Evolutionary conservation across 1,140 invertebrate species (phyloP).

Genomic region (Camponotus vicinus): DNA sequence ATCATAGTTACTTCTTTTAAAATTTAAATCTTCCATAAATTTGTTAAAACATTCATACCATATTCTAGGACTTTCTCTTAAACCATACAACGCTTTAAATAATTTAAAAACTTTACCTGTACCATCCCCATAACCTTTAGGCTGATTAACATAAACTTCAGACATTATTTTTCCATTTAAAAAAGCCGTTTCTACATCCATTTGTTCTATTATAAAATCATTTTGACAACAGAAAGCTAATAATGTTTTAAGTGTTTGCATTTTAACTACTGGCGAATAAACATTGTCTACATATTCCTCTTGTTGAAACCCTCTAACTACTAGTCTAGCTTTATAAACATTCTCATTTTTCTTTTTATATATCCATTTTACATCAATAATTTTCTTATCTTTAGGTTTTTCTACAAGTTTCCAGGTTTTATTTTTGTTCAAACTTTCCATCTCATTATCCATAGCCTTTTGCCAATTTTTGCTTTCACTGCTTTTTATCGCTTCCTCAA

Average conservation of each 20-base stretch:
- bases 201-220: background rate
- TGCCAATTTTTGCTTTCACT: background rate
- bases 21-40: no score
- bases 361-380: constrained; percentile 17
- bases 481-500: background rate
- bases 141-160: no score
- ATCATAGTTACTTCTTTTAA: no score
- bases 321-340: background rate
- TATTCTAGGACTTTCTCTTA: no score
- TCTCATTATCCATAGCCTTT: background rate
- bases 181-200: background rate
- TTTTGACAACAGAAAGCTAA: background rate
- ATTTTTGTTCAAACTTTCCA: background rate
- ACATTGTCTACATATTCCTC: background rate
- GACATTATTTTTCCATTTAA: no score
- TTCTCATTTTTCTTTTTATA: background rate
- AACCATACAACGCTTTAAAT: no score
- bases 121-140: no score
- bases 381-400: background rate
- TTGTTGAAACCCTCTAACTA: constrained; percentile 10
- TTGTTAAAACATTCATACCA: no score
- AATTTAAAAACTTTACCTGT: no score
- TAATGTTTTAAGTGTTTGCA: constrained; percentile 2
- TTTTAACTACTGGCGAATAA: constrained; percentile 18
- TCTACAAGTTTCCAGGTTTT: background rate